Evolutionary conservation across 2,888 invertebrate genomes (phyloP).

Genomic region (Hirtodrosophila duncani): DNA sequence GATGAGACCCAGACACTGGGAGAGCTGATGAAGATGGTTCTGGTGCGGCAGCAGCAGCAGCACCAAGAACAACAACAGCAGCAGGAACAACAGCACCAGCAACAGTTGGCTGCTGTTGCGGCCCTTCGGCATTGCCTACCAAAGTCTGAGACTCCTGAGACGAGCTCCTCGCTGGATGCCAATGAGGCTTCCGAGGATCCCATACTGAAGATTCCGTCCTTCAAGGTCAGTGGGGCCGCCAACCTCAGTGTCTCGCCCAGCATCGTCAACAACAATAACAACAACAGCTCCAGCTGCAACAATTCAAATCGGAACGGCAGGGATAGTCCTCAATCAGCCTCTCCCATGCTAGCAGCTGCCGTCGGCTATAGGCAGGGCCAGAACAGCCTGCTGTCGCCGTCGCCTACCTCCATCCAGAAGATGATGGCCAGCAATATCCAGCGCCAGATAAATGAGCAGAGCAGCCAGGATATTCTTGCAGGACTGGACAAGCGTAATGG

Average conservation of each 20-base stretch:
- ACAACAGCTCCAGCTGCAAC: constrained; percentile 65
- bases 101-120: constrained; percentile 54
- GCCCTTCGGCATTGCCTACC: constrained; percentile 73
- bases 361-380: constrained; percentile 71
- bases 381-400: constrained; percentile 79
- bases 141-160: constrained; percentile 79
- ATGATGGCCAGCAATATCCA: constrained; percentile 95
- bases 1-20: constrained; percentile 74
- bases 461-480: constrained; percentile 67
- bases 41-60: constrained; percentile 66
- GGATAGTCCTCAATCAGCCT: constrained; percentile 76
- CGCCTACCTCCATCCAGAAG: constrained; percentile 86
- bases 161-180: constrained; percentile 76
- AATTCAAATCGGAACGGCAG: constrained; percentile 78
- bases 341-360: constrained; percentile 71
- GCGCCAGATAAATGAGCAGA: constrained; percentile 82
- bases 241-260: constrained; percentile 71
- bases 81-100: constrained; percentile 71
- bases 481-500: constrained; percentile 77
- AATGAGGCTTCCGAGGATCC: constrained; percentile 81
- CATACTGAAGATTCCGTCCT: constrained; percentile 96
- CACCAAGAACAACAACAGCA: constrained; percentile 62
- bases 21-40: constrained; percentile 72
- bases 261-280: constrained; percentile 44
- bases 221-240: constrained; percentile 82